phyloP scores from a whole-genome alignment of 1,140 invertebrate genomes.

The Drosophila hydei region DNA sequence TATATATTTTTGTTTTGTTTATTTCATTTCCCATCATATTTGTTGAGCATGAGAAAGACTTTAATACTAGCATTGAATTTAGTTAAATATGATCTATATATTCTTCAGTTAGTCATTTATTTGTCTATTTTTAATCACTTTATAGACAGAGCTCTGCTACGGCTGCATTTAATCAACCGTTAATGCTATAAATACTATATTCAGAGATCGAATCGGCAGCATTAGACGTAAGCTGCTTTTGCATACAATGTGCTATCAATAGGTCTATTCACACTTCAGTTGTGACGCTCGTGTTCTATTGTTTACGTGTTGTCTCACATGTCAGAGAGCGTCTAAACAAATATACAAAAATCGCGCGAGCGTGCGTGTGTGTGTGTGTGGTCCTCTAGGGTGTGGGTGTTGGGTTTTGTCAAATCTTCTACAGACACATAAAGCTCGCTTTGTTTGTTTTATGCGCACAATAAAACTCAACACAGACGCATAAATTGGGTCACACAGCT shows the following conservation, averaged over 20 bases:
- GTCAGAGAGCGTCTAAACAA: constrained; percentile 41
- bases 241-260: constrained; percentile 35
- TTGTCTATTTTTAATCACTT: too few species aligned
- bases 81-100: too few species aligned
- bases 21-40: too few species aligned
- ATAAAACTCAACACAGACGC: constrained; percentile 43
- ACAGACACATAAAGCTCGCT: constrained; percentile 49
- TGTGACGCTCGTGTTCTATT: constrained; percentile 54
- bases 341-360: constrained; percentile 12
- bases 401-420: constrained; percentile 56
- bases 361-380: constrained; percentile 10
- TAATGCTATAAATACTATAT: constrained; percentile 8
- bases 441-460: constrained; percentile 52
- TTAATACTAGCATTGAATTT: too few species aligned
- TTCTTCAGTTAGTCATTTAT: too few species aligned
- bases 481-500: constrained; percentile 59
- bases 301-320: constrained; percentile 48
- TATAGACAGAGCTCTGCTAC: too few species aligned
- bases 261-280: constrained; percentile 73
- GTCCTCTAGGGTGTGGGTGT: constrained; percentile 30
- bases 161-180: constrained; percentile 2
- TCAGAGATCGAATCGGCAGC: constrained; percentile 16
- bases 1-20: too few species aligned
- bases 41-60: too few species aligned
- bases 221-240: constrained; percentile 57